Percentiles rank a stretch among this genome's conserved stretches.
Evolutionary conservation across 2,888 invertebrate species (phyloP).

Genomic region (Creontiades dilutus): DNA sequence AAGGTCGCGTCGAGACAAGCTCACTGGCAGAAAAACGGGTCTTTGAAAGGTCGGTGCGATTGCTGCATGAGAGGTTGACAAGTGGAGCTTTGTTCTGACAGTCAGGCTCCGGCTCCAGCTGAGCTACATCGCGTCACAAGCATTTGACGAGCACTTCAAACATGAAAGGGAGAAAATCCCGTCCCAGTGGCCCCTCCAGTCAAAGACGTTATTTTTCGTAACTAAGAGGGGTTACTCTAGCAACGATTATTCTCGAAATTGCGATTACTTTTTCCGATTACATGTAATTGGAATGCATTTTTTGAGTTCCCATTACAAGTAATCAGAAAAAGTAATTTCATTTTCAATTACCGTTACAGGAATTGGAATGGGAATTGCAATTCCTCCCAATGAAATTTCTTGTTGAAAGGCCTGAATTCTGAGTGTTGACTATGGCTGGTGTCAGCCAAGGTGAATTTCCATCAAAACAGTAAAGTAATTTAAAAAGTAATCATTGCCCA

Average conservation of each 20-base stretch:
- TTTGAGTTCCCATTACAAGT: too few relatives aligned
- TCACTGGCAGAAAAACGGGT: conserved; percentile 5
- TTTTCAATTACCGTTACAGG: too few relatives aligned
- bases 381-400: too few relatives aligned
- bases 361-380: too few relatives aligned
- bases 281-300: too few relatives aligned
- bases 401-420: too few relatives aligned
- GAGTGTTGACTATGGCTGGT: too few relatives aligned
- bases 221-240: background rate
- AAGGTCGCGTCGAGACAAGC: background rate
- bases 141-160: conserved; percentile 20
- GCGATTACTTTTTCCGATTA: too few relatives aligned
- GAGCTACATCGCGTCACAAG: background rate
- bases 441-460: too few relatives aligned
- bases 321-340: too few relatives aligned
- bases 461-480: too few relatives aligned
- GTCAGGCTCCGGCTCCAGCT: background rate
- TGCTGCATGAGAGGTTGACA: background rate
- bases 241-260: background rate
- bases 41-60: conserved; percentile 14
- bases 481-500: too few relatives aligned
- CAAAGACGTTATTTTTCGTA: conserved; percentile 4
- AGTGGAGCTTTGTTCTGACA: background rate
- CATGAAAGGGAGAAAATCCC: conserved; percentile 16
- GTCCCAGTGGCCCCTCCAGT: background rate